Evolutionary conservation across 2,888 invertebrate species (phyloP).

Genomic region (Ommatoiulus sabulosus): DNA sequence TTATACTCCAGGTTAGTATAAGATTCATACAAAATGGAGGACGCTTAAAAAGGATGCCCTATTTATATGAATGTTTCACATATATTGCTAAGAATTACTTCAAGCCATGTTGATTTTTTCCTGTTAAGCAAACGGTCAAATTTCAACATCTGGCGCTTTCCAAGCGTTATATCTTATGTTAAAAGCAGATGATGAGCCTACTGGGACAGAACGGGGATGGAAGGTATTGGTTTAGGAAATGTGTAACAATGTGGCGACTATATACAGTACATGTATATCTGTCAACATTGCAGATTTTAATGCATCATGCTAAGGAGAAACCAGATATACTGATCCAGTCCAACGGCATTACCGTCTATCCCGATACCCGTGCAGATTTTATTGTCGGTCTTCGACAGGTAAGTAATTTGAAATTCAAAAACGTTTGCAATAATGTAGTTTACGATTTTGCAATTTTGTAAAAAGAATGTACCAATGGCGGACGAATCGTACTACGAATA

Average conservation of each 20-base stretch:
- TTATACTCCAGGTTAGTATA: slow-evolving; percentile 37
- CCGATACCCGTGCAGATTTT: slow-evolving; percentile 51
- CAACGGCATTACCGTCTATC: slow-evolving; percentile 30
- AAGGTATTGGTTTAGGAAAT: slow-evolving; percentile 37
- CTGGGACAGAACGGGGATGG: slow-evolving; percentile 31
- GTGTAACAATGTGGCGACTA: not conserved
- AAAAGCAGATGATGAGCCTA: slow-evolving; percentile 47
- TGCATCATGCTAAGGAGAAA: slow-evolving; percentile 48
- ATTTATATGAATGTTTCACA: too few relatives aligned
- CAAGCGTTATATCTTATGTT: slow-evolving; percentile 50
- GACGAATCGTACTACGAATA: too few relatives aligned
- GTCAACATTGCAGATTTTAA: slow-evolving; percentile 10
- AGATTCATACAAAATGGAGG: not conserved
- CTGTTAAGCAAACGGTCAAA: not conserved
- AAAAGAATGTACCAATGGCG: too few relatives aligned
- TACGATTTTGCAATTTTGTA: too few relatives aligned
- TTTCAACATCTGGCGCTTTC: slow-evolving; percentile 48
- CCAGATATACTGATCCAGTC: slow-evolving; percentile 47
- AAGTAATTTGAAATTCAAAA: not conserved
- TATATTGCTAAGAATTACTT: too few relatives aligned
- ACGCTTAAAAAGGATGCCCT: too few relatives aligned
- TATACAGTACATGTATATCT: not conserved
- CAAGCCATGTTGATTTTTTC: too few relatives aligned
- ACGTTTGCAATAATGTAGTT: not conserved
- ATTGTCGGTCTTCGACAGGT: slow-evolving; percentile 31